Conservation (phyloP, 2,113 vertebrate genomes). For the Phalacrocorax pelagicus region DNA sequence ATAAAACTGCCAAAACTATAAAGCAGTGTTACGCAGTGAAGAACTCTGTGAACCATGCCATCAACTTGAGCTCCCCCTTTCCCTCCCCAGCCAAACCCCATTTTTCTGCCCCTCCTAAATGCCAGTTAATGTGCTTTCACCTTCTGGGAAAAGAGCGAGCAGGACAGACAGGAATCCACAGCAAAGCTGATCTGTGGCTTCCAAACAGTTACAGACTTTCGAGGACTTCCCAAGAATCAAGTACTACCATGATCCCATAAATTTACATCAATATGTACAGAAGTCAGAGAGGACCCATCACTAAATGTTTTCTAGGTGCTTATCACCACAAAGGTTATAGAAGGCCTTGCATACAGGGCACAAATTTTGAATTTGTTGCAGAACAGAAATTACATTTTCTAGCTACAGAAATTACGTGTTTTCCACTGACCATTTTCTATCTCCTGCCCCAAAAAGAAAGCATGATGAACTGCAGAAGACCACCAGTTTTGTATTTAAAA, state of each 20-base stretch:
- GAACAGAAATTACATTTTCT: background rate
- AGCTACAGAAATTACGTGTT: background rate
- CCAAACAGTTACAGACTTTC: background rate
- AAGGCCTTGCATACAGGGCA: background rate
- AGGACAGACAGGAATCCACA: background rate
- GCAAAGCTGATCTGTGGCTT: background rate
- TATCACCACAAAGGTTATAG: background rate
- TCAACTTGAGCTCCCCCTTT: background rate
- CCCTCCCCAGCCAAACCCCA: background rate
- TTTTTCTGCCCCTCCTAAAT: too few relatives aligned
- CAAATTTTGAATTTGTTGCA: background rate
- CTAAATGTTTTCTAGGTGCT: background rate
- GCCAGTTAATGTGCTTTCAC: background rate
- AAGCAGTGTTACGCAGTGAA: background rate
- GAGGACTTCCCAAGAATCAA: background rate
- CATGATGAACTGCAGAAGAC: background rate
- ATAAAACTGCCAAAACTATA: background rate
- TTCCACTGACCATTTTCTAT: background rate
- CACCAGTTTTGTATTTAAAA: background rate
- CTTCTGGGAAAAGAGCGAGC: background rate
- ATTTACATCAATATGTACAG: background rate
- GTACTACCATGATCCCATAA: background rate
- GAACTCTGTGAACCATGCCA: background rate
- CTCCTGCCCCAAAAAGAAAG: background rate
- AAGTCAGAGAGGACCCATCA: background rate